phyloP scores from a whole-genome alignment of 1,140 invertebrate species.

The Elymnias hypermnestra region DNA sequence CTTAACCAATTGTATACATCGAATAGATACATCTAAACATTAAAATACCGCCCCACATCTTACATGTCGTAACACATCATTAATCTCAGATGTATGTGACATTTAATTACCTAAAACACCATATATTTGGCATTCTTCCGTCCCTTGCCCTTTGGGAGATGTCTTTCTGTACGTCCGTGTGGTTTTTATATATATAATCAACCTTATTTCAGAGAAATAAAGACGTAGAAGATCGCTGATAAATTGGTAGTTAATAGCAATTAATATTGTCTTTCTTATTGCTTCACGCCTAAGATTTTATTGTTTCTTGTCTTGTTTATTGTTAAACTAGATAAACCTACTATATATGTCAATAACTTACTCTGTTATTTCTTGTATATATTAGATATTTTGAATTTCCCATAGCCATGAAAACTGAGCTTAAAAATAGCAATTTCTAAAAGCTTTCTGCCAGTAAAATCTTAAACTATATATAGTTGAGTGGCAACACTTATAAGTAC shows the following conservation, averaged over 20 bases:
- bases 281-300: slow-evolving; percentile 73
- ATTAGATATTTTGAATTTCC: no score
- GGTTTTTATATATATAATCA: no score
- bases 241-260: slow-evolving; percentile 37
- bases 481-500: no score
- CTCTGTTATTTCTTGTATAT: no score
- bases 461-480: no score
- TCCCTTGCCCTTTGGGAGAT: slow-evolving; percentile 45
- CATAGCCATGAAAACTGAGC: no score
- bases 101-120: slow-evolving; percentile 75
- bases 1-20: not conserved
- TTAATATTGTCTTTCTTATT: slow-evolving; percentile 71
- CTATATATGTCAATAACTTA: no score
- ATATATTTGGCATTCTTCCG: slow-evolving; percentile 72
- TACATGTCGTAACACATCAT: slow-evolving; percentile 65
- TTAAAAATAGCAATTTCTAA: no score
- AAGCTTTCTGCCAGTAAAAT: no score
- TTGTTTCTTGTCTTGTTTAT: slow-evolving; percentile 48
- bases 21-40: slow-evolving; percentile 10
- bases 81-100: slow-evolving; percentile 73
- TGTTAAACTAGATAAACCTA: no score
- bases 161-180: slow-evolving; percentile 10
- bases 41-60: slow-evolving; percentile 8
- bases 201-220: slow-evolving; percentile 25
- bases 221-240: slow-evolving; percentile 1